phyloP scores from a whole-genome alignment of 2,888 invertebrate genomes.

The Drosophila austrosaltans region DNA sequence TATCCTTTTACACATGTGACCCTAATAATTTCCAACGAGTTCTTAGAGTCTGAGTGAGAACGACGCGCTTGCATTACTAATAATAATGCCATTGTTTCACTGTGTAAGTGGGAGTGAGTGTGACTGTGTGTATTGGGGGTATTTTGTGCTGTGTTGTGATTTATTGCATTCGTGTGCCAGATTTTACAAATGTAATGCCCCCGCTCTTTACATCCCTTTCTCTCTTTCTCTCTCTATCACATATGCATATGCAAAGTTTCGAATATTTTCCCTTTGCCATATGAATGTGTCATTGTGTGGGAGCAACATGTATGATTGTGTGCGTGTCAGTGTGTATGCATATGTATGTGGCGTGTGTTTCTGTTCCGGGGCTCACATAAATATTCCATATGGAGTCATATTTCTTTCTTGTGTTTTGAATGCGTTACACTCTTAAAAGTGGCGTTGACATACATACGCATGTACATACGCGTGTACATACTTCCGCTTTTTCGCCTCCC shows the following conservation, averaged over 20 bases:
- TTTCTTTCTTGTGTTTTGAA: conserved; percentile 69
- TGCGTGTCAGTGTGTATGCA: conserved; percentile 19
- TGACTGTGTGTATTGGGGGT: conserved; percentile 43
- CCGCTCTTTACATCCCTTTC: conserved; percentile 33
- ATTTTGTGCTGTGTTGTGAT: conserved; percentile 76
- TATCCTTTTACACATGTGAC: conserved; percentile 79
- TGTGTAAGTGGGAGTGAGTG: conserved; percentile 22
- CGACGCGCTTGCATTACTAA: conserved; percentile 74
- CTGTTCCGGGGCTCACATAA: conserved; percentile 56
- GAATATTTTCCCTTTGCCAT: conserved; percentile 68
- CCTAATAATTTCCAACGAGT: conserved; percentile 73
- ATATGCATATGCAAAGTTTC: conserved; percentile 79
- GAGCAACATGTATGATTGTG: conserved; percentile 12
- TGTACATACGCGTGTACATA: too few species aligned
- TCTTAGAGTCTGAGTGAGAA: conserved; percentile 62
- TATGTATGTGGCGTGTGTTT: conserved; percentile 13
- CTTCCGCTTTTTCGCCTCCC: conserved; percentile 54
- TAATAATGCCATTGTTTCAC: conserved; percentile 67
- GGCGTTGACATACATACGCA: conserved; percentile 59
- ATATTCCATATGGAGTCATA: conserved; percentile 71
- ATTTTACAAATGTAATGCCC: conserved; percentile 80
- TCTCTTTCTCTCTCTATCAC: conserved; percentile 36
- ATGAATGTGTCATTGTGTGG: conserved; percentile 60
- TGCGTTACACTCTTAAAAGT: conserved; percentile 68
- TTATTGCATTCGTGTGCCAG: conserved; percentile 82